A percentile compares a stretch with the other conserved stretches of the same genome.
phyloP scores from a whole-genome alignment of 2,797 vertebrate genomes.

The Intellagama lesueurii region DNA sequence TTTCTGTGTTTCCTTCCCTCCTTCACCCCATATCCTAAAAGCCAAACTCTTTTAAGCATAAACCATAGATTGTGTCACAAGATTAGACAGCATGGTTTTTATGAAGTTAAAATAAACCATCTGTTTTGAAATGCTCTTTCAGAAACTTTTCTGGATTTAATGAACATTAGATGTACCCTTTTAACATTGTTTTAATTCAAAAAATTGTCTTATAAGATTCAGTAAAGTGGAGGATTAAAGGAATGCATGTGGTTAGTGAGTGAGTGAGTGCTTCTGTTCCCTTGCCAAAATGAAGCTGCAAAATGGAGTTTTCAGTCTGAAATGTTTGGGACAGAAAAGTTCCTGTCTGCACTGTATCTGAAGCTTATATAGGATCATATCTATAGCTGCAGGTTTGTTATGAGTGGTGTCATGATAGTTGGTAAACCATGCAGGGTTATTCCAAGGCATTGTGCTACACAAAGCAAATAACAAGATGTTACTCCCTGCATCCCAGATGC shows the following conservation, averaged over 20 bases:
- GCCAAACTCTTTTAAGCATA: constrained; percentile 61
- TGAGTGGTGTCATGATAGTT: neutral
- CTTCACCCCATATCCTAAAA: constrained; percentile 11
- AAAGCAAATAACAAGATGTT: too few relatives aligned
- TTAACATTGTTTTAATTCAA: constrained; percentile 58
- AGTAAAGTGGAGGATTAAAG: constrained; percentile 45
- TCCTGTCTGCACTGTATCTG: neutral
- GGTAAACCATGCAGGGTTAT: too few relatives aligned
- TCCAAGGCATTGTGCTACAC: too few relatives aligned
- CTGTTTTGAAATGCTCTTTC: constrained; percentile 61
- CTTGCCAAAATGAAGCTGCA: neutral
- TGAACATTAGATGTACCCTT: constrained; percentile 47
- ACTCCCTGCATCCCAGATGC: too few relatives aligned
- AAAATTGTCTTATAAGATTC: constrained; percentile 35
- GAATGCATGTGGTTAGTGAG: constrained; percentile 20
- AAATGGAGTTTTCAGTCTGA: constrained; percentile 26
- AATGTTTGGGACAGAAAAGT: neutral
- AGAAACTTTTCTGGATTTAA: constrained; percentile 43
- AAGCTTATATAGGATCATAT: neutral
- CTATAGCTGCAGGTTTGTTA: neutral
- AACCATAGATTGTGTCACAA: constrained; percentile 64
- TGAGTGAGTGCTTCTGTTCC: constrained; percentile 35
- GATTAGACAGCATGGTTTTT: constrained; percentile 64
- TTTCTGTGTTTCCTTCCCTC: constrained; percentile 39
- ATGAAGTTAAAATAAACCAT: constrained; percentile 70